phyloP scores from a whole-genome alignment of 2,113 vertebrate species.

The Ancistrus triradiatus region DNA sequence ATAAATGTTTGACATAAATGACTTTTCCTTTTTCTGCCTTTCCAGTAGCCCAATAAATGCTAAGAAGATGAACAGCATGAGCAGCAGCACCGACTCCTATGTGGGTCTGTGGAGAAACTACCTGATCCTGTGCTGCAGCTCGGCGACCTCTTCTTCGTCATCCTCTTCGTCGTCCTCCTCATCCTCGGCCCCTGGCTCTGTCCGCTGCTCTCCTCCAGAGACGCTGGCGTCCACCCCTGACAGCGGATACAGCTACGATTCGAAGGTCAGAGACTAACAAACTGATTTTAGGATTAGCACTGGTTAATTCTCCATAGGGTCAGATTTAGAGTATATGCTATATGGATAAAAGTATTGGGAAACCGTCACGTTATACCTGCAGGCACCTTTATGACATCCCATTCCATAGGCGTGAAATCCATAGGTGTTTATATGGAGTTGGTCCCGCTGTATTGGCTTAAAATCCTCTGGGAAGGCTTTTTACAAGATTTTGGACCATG shows the following conservation, averaged over 20 bases:
- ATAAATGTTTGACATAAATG: too few relatives aligned
- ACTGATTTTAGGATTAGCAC: too few relatives aligned
- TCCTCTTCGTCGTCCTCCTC: conserved; percentile 78
- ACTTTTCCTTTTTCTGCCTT: conserved; percentile 1
- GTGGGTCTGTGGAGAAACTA: conserved; percentile 97
- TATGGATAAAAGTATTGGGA: too few relatives aligned
- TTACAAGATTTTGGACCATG: too few relatives aligned
- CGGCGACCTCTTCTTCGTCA: conserved; percentile 72
- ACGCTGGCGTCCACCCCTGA: conserved; percentile 98
- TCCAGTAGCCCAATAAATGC: conserved; percentile 95
- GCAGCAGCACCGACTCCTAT: conserved; percentile 85
- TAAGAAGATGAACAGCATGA: conserved; percentile 91
- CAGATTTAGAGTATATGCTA: too few relatives aligned
- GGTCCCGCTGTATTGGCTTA: too few relatives aligned
- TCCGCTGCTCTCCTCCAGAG: conserved; percentile 95
- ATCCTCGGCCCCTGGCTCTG: conserved; percentile 80
- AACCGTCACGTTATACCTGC: too few relatives aligned
- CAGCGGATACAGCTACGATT: conserved; percentile 94
- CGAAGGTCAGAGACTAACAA: conserved; percentile 73
- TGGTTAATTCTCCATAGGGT: too few relatives aligned
- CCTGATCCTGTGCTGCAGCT: conserved; percentile 96
- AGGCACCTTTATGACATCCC: too few relatives aligned
- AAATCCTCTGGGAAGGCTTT: too few relatives aligned
- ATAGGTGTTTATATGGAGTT: too few relatives aligned
- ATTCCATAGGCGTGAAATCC: too few relatives aligned